Percentiles rank a stretch among this genome's conserved stretches.
phyloP scores from a whole-genome alignment of 2,888 invertebrate species.

The Mimumesa dahlbomi region DNA sequence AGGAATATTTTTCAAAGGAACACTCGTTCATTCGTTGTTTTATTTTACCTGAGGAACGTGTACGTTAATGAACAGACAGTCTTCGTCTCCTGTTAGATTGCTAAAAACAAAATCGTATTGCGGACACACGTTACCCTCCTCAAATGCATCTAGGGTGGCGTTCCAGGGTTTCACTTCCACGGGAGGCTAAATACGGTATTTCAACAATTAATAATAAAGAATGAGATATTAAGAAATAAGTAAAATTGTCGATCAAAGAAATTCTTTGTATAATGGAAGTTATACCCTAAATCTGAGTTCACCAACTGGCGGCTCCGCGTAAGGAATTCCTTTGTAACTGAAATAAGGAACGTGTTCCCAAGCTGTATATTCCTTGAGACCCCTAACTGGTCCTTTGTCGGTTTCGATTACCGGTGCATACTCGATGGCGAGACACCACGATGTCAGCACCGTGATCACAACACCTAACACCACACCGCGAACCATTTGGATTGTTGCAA shows the following conservation, averaged over 20 bases:
- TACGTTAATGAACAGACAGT: conserved; percentile 68
- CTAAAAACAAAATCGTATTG: conserved; percentile 38
- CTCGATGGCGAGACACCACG: background rate
- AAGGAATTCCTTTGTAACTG: conserved; percentile 1
- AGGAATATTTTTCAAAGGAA: no score
- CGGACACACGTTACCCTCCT: conserved; percentile 52
- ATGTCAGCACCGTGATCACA: background rate
- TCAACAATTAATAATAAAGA: background rate
- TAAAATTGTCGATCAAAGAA: no score
- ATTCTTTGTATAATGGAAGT: no score
- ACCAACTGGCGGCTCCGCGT: conserved; percentile 1
- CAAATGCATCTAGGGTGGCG: conserved; percentile 38
- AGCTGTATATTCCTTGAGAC: background rate
- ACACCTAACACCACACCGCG: background rate
- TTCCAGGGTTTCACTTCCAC: conserved; percentile 59
- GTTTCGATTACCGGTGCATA: background rate
- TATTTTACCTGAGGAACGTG: conserved; percentile 67
- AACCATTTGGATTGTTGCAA: background rate
- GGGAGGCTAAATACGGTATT: conserved; percentile 56
- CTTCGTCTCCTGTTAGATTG: conserved; percentile 60
- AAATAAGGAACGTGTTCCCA: background rate
- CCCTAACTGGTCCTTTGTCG: background rate
- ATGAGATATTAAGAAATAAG: no score
- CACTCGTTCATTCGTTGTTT: no score
- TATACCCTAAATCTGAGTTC: conserved; percentile 12